Conservation (phyloP, 2,888 invertebrate genomes). For the Zele albiditarsus region DNA sequence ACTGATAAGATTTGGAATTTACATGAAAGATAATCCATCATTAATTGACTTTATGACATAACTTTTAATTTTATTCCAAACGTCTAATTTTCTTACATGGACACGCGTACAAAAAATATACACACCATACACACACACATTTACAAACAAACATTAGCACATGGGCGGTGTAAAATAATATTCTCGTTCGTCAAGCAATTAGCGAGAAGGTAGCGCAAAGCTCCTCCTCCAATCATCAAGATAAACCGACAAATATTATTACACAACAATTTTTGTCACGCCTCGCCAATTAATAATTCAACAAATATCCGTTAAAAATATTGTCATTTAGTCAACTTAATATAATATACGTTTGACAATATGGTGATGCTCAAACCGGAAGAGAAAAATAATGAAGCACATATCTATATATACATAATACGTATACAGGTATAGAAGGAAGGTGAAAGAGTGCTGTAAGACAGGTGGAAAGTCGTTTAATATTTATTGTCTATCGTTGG, state of each 20-base stretch:
- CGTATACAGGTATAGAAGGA: background rate
- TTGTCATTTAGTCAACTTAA: background rate
- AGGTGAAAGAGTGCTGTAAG: constrained; percentile 9
- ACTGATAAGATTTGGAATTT: background rate
- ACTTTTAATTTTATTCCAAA: background rate
- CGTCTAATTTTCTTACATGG: background rate
- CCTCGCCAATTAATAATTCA: background rate
- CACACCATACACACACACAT: background rate
- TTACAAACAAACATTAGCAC: background rate
- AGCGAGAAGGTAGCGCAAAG: constrained; percentile 2
- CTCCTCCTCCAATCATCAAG: background rate
- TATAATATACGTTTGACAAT: background rate
- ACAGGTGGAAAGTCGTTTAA: constrained; percentile 68
- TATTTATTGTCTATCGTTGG: constrained; percentile 68
- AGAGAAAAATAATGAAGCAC: constrained; percentile 10
- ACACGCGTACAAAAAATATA: background rate
- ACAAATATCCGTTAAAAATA: background rate
- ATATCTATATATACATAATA: constrained; percentile 1
- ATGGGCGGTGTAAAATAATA: constrained; percentile 1
- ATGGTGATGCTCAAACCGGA: background rate
- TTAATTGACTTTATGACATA: background rate
- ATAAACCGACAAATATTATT: background rate
- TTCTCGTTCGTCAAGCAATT: constrained; percentile 3
- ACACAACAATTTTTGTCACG: background rate
- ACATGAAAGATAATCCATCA: background rate